Percentiles rank a stretch among this genome's conserved stretches.
Conservation (phyloP, 1,140 invertebrate genomes). For the Hyles vespertilio region DNA sequence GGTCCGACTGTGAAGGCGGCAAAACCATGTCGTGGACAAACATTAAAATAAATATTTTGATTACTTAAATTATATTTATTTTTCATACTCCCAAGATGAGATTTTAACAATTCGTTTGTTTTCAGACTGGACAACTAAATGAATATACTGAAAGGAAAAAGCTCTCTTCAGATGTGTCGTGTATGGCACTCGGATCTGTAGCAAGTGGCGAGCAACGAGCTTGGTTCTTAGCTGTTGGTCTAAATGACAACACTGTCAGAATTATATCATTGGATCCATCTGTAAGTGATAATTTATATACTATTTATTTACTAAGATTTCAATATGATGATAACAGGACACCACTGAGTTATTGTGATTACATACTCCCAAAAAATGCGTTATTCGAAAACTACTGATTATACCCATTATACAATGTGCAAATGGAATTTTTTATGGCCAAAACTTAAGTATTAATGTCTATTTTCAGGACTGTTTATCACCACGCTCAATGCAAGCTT, state of each 20-base stretch:
- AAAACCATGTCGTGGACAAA: conserved; percentile 72
- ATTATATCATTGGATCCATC: conserved; percentile 98
- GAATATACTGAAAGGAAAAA: conserved; percentile 98
- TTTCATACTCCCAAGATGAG: too few species aligned
- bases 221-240: conserved; percentile 97
- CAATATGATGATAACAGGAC: conserved; percentile 72
- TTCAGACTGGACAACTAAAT: conserved; percentile 96
- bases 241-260: conserved; percentile 97
- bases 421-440: neutral
- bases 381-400: conserved; percentile 67
- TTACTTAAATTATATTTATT: too few species aligned
- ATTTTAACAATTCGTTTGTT: conserved; percentile 23
- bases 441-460: conserved; percentile 3
- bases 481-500: conserved; percentile 95
- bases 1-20: conserved; percentile 65
- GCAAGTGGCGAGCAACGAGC: conserved; percentile 96
- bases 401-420: neutral
- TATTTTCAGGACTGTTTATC: conserved; percentile 87
- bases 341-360: conserved; percentile 72
- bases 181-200: conserved; percentile 98
- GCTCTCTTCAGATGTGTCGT: conserved; percentile 97
- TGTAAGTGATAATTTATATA: conserved; percentile 72
- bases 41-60: too few species aligned
- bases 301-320: conserved; percentile 2
- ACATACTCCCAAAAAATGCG: conserved; percentile 68